Evolutionary conservation across 2,797 vertebrate species (phyloP).

Genomic region (Muscicapa striata): DNA sequence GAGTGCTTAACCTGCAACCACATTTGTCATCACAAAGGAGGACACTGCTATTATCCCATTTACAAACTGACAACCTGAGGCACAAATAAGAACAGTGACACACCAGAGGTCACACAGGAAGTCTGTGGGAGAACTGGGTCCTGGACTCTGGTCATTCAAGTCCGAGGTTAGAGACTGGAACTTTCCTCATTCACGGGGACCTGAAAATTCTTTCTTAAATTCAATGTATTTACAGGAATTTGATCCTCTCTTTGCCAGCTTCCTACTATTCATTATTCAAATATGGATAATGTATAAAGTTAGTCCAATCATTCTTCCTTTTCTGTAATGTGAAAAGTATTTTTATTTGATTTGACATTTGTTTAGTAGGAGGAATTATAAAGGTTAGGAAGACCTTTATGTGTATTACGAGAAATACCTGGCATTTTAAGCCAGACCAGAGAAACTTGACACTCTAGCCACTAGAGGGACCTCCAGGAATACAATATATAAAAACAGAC

Average conservation of each 20-base stretch:
- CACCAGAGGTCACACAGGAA: conserved; percentile 35
- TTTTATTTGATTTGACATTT: neutral
- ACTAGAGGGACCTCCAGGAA: conserved; percentile 69
- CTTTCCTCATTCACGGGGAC: neutral
- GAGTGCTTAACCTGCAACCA: neutral
- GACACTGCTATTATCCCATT: conserved; percentile 18
- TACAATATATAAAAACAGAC: neutral
- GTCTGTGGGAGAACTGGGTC: conserved; percentile 24
- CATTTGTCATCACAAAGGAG: neutral
- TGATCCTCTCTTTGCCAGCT: neutral
- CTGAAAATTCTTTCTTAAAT: neutral
- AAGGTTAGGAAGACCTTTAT: neutral
- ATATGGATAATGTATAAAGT: neutral
- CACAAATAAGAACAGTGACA: neutral
- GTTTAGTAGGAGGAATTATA: neutral
- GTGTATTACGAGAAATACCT: neutral
- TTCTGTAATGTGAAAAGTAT: neutral
- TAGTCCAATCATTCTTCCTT: neutral
- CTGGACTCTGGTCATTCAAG: neutral
- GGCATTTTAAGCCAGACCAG: neutral
- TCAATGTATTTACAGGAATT: neutral
- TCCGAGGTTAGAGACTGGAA: neutral
- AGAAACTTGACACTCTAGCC: neutral
- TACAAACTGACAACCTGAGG: neutral
- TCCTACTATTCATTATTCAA: neutral